phyloP scores from a whole-genome alignment of 2,888 invertebrate genomes.

The Crematogaster levior region DNA sequence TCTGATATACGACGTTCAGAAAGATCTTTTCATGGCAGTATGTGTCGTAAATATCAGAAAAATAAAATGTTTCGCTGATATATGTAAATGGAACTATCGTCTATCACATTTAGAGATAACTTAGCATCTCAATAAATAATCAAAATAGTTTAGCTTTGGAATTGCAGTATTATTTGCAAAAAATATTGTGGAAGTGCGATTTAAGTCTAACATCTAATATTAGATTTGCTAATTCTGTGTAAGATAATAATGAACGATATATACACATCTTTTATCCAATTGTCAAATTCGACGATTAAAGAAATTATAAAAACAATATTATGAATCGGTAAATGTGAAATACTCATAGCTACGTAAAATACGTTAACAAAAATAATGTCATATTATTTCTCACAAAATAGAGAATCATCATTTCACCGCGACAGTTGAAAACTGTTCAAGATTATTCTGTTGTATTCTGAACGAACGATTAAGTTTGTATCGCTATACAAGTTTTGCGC shows the following conservation, averaged over 20 bases:
- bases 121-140: constrained; percentile 42
- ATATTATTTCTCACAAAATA: constrained; percentile 2
- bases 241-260: background rate
- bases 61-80: constrained; percentile 23
- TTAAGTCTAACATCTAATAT: constrained; percentile 33
- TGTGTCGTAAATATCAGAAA: constrained; percentile 31
- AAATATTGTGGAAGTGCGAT: constrained; percentile 40
- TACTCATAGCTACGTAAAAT: background rate
- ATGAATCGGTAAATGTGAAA: background rate
- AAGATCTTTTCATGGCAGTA: constrained; percentile 41
- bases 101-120: constrained; percentile 38
- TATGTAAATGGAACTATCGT: constrained; percentile 22
- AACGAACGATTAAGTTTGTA: constrained; percentile 12
- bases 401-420: constrained; percentile 3
- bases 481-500: constrained; percentile 36
- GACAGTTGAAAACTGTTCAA: background rate
- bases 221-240: constrained; percentile 6
- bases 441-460: constrained; percentile 2
- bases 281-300: background rate
- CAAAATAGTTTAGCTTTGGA: constrained; percentile 41
- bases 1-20: constrained; percentile 14
- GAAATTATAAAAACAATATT: background rate
- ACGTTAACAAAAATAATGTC: constrained; percentile 1
- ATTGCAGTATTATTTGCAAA: constrained; percentile 25
- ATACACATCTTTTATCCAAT: background rate